Conservation (phyloP, 2,113 vertebrate species). For the Daubentonia madagascariensis region DNA sequence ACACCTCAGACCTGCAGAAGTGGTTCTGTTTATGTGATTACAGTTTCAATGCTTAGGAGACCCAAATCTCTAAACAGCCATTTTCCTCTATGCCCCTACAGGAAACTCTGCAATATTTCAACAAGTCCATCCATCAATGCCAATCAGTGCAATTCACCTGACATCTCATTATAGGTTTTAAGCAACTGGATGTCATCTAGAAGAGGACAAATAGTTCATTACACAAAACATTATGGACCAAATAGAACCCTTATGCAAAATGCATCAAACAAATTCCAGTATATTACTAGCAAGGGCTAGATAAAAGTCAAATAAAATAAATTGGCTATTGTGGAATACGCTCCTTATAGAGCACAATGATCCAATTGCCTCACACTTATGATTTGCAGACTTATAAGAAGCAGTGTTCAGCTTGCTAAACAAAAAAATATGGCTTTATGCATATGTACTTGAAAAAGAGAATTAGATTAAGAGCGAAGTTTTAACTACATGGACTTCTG, state of each 20-base stretch:
- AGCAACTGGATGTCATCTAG: slow-evolving; percentile 64
- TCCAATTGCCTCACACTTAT: neutral
- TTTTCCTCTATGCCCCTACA: slow-evolving; percentile 52
- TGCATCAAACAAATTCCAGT: slow-evolving; percentile 41
- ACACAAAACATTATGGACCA: slow-evolving; percentile 52
- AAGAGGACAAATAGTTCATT: slow-evolving; percentile 69
- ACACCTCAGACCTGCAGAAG: slow-evolving; percentile 84
- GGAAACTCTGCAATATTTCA: slow-evolving; percentile 58
- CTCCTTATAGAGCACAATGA: neutral
- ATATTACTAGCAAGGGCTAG: slow-evolving; percentile 56
- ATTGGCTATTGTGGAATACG: neutral
- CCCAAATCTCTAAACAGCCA: slow-evolving; percentile 74
- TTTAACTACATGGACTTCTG: slow-evolving; percentile 61
- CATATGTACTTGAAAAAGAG: slow-evolving; percentile 47
- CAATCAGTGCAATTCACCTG: slow-evolving; percentile 76
- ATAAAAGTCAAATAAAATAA: slow-evolving; percentile 68
- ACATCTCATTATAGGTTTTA: slow-evolving; percentile 75
- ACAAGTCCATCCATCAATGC: slow-evolving; percentile 68
- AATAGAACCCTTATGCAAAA: slow-evolving; percentile 67
- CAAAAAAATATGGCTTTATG: slow-evolving; percentile 41
- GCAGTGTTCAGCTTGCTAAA: slow-evolving; percentile 51
- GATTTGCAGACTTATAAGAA: slow-evolving; percentile 49
- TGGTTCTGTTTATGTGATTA: slow-evolving; percentile 94
- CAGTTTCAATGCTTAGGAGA: slow-evolving; percentile 72
- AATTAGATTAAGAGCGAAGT: slow-evolving; percentile 55